Conservation (phyloP, 1,140 invertebrate genomes). For the Globodera ellingtonae region DNA sequence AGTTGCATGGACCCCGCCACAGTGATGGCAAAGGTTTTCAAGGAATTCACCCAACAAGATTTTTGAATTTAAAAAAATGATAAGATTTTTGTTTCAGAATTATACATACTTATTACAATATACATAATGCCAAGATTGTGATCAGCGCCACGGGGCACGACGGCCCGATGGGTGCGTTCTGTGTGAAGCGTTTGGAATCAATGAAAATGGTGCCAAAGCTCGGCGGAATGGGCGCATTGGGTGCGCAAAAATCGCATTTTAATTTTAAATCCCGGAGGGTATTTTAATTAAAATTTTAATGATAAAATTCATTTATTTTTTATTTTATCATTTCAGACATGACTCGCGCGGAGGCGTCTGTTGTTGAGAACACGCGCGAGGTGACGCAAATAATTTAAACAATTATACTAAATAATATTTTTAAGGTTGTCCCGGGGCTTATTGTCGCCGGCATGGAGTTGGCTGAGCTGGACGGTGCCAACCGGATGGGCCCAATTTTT, state of each 20-base stretch:
- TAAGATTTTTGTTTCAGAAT: too few species aligned
- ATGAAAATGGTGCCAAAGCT: background rate
- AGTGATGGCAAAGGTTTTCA: background rate
- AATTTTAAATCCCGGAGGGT: background rate
- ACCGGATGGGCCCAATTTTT: slow-evolving; percentile 4
- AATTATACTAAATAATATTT: background rate
- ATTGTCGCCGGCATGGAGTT: slow-evolving; percentile 9
- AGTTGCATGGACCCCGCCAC: slow-evolving; percentile 5
- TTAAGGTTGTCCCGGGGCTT: background rate
- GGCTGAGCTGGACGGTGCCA: slow-evolving; percentile 10
- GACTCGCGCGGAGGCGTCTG: background rate
- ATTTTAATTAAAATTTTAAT: too few species aligned
- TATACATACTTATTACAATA: too few species aligned
- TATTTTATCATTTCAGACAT: background rate
- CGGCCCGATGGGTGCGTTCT: slow-evolving; percentile 3
- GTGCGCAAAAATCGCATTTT: background rate
- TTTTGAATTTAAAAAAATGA: too few species aligned
- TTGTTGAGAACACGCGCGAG: slow-evolving; percentile 6
- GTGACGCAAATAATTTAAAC: background rate
- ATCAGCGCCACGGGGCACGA: slow-evolving; percentile 13
- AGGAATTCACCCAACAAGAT: too few species aligned
- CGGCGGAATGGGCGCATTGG: slow-evolving; percentile 1
- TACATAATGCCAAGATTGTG: background rate
- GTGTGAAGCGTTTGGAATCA: background rate
- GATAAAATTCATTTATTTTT: too few species aligned